Conservation (phyloP, 2,888 invertebrate genomes). For the Drosophila macrospina region DNA sequence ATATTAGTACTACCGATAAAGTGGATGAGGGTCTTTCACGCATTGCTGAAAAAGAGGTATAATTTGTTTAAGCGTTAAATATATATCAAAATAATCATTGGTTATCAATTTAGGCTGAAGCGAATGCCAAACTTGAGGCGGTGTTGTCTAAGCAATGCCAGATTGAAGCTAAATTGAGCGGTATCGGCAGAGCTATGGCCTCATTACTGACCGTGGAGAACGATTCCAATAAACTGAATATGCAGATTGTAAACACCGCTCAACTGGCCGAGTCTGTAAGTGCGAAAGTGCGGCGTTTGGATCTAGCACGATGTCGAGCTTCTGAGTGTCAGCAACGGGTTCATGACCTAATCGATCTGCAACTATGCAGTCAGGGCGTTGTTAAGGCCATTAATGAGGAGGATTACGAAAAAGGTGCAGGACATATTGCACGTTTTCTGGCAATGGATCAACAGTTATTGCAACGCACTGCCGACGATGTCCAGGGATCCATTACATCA, state of each 20-base stretch:
- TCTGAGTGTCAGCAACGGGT: constrained; percentile 97
- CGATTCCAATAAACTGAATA: constrained; percentile 92
- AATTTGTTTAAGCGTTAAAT: not conserved
- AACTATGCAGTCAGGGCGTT: constrained; percentile 98
- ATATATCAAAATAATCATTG: not conserved
- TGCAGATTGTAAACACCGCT: constrained; percentile 95
- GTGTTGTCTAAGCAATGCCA: constrained; percentile 91
- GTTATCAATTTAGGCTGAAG: constrained; percentile 87
- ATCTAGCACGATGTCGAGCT: constrained; percentile 94
- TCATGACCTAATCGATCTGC: constrained; percentile 96
- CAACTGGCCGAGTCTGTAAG: constrained; percentile 96
- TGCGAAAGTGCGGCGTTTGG: constrained; percentile 96
- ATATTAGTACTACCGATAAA: constrained; percentile 86
- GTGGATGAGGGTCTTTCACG: constrained; percentile 83
- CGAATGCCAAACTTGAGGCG: constrained; percentile 89
- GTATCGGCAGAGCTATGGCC: constrained; percentile 92
- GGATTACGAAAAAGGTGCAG: constrained; percentile 98
- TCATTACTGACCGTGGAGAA: constrained; percentile 91
- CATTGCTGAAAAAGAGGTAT: constrained; percentile 79
- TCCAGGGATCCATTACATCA: constrained; percentile 87
- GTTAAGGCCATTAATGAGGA: constrained; percentile 96
- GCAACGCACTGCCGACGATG: constrained; percentile 91
- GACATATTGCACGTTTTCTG: constrained; percentile 96
- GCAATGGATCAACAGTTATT: constrained; percentile 95
- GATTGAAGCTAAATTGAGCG: constrained; percentile 92